phyloP scores from a whole-genome alignment of 2,113 vertebrate species.

The Rhynchomys soricoides region DNA sequence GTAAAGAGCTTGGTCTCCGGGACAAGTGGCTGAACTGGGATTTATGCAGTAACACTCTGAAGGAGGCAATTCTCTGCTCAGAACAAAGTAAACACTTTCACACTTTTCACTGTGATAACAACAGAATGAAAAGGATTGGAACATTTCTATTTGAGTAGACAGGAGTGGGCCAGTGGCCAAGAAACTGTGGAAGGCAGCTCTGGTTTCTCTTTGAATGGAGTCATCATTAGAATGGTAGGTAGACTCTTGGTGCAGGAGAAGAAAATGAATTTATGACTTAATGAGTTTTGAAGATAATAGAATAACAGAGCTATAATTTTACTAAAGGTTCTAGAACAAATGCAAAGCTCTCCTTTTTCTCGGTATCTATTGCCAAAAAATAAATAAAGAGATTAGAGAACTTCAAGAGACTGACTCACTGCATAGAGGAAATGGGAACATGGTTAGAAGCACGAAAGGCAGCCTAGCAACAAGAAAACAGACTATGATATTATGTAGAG shows the following conservation, averaged over 20 bases:
- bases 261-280: background rate
- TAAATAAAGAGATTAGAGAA: background rate
- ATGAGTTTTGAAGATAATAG: background rate
- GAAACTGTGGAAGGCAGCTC: background rate
- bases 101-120: background rate
- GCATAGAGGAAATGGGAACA: background rate
- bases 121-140: background rate
- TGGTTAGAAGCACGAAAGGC: background rate
- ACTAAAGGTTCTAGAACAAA: background rate
- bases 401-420: background rate
- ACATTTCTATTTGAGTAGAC: background rate
- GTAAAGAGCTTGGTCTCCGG: background rate
- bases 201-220: background rate
- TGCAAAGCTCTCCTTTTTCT: background rate
- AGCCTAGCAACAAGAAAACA: background rate
- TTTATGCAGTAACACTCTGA: background rate
- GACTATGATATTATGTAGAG: background rate
- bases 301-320: background rate
- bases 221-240: background rate
- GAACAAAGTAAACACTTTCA: background rate
- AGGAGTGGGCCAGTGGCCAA: background rate
- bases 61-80: background rate
- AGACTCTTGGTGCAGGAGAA: background rate
- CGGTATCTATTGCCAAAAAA: slow-evolving; percentile 11
- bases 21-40: background rate